Conservation (phyloP, 2,797 vertebrate genomes). For the Tympanoctomys barrerae region DNA sequence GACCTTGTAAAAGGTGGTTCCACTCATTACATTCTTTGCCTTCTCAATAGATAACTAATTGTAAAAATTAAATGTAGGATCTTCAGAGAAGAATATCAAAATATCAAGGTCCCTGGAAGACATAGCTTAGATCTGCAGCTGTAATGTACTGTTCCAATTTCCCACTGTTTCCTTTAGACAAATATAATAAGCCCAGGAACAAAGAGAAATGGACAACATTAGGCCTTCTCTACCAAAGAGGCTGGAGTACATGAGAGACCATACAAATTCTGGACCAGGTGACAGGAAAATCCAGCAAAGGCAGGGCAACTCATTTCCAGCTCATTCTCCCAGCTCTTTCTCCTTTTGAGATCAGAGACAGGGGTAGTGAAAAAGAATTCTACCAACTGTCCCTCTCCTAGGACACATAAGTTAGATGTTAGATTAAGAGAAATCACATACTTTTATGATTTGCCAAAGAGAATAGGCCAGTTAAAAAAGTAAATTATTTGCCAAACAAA, state of each 20-base stretch:
- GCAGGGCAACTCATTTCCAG: background rate
- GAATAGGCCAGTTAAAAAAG: background rate
- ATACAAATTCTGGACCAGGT: background rate
- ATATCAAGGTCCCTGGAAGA: background rate
- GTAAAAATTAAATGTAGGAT: background rate
- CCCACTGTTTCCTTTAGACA: background rate
- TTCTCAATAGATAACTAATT: background rate
- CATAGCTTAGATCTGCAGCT: background rate
- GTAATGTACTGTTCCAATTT: background rate
- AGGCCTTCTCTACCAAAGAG: background rate
- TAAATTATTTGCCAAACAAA: conserved; percentile 1
- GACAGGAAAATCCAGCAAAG: background rate
- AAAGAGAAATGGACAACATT: background rate
- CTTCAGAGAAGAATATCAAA: background rate
- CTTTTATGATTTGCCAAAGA: background rate
- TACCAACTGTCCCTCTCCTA: background rate
- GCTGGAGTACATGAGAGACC: background rate
- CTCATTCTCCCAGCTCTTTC: background rate
- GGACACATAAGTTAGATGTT: background rate
- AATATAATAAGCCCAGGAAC: background rate
- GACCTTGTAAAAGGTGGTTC: background rate
- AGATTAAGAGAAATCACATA: background rate
- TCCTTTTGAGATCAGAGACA: background rate
- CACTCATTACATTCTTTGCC: background rate
- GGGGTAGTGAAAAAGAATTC: background rate